These are phyloP conservation scores for Daphoenositta chrysoptera DNA, from an alignment of 2,113 vertebrate genomes.

Conservation along the genomic window DNA sequence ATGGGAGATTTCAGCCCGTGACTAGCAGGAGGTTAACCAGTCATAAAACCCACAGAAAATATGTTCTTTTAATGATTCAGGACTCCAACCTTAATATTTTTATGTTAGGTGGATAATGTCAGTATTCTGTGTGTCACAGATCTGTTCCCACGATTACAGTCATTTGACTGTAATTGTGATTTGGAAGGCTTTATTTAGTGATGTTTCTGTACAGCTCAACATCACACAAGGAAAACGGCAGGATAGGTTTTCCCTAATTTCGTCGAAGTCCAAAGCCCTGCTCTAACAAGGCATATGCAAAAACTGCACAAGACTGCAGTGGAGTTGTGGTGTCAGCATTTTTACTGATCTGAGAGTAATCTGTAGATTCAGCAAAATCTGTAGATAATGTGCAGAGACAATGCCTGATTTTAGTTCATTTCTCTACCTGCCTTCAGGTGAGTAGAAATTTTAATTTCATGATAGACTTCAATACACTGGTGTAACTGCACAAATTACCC, in stretches of 20 bases:
- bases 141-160: not conserved
- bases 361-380: not conserved
- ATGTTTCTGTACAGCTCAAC: not conserved
- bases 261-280: not conserved
- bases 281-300: not conserved
- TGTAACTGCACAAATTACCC: not conserved
- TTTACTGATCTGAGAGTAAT: not conserved
- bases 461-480: rapidly evolving
- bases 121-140: not conserved
- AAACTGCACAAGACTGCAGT: not conserved
- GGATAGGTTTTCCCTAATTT: not conserved
- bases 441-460: not conserved
- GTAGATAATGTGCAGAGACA: not conserved
- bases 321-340: not conserved
- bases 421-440: not conserved
- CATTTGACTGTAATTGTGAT: not conserved
- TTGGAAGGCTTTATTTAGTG: not conserved
- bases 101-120: not conserved
- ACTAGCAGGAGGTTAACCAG: not conserved
- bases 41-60: not conserved
- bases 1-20: not conserved
- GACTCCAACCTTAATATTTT: not conserved
- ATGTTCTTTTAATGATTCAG: not conserved
- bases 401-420: not conserved
- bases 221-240: not conserved